Base-by-base conservation (phyloP, 2,888 invertebrate genomes). In the Tortrix viridana region DNA sequence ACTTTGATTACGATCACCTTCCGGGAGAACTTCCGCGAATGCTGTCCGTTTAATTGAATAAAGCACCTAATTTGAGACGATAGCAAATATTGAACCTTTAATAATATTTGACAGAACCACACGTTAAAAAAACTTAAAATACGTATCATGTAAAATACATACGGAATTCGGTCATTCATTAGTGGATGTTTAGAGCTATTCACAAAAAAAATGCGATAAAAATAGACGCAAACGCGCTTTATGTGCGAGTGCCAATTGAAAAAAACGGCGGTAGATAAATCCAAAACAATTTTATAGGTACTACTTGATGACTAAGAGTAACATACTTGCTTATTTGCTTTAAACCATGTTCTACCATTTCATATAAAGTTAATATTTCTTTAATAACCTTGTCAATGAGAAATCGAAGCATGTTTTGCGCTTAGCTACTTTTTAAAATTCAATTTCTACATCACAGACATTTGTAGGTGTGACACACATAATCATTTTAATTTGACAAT, bases 221-320 rank as follows among this genome's bases (percentile, higher is more conserved):
- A 83, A 85, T 85, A 87, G 80, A 76, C 38, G 65, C 71, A 76
- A 76, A 73, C 76, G 75, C 75, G 72, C 66, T 74, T 67, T 73
- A 71, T 76, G 71, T 71, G 61, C 50, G 69, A 74, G 70, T 72
- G 73, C 71, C 73, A 74, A 68, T 73, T 70, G 72, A 78, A 77
- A 73, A 70, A 74, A 74, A 73, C 71, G 66, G 71, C 37, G 70
- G 72, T 66, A 55, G 60, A 50, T 49, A 61, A 55, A 53, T 41
- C 23, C 26, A 38, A 43, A 54, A 53, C 50, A 41, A 50, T 43
- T 49, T 46, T 5, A 26, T 26, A 6, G 4, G 26, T 26, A 26
- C 4, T 6, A 26, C 6, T 26, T 26, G 6, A 26, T 26, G 26
- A 26, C 26, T 26, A 26, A 26, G n/a, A n/a, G n/a, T n/a, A n/a